phyloP scores from a whole-genome alignment of 1,140 invertebrate genomes.

The Piezodorus guildinii region DNA sequence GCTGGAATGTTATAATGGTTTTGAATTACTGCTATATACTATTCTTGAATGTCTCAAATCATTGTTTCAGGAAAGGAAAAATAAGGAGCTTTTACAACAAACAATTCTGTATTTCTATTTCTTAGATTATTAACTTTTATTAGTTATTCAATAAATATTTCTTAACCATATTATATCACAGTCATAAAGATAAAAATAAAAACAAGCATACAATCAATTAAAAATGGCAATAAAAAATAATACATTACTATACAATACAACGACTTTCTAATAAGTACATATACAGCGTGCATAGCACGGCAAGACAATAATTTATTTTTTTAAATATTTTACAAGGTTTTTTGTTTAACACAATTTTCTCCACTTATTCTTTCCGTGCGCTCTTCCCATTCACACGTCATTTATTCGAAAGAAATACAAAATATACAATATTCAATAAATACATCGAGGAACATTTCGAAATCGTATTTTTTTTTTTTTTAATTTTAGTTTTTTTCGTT shows the following conservation, averaged over 20 bases:
- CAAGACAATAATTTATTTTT: conserved; percentile 5
- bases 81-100: too few relatives aligned
- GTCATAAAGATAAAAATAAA: conserved; percentile 14
- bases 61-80: too few relatives aligned
- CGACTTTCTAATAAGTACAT: conserved; percentile 4
- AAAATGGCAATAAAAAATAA: conserved; percentile 9
- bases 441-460: conserved; percentile 14
- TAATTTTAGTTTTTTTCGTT: background rate
- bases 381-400: background rate
- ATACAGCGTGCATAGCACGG: conserved; percentile 10
- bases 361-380: background rate
- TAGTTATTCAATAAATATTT: conserved; percentile 15
- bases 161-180: conserved; percentile 10
- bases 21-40: too few relatives aligned
- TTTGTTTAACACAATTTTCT: background rate
- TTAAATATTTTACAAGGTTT: background rate
- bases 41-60: too few relatives aligned
- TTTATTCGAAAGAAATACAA: conserved; percentile 10
- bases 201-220: conserved; percentile 13
- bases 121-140: conserved; percentile 10
- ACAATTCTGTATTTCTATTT: background rate
- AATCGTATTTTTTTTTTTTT: conserved; percentile 6
- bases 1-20: too few relatives aligned
- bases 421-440: conserved; percentile 13
- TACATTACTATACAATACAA: conserved; percentile 14